Base-by-base conservation (phyloP, 2,797 vertebrate species). In the Aselliscus stoliczkanus region DNA sequence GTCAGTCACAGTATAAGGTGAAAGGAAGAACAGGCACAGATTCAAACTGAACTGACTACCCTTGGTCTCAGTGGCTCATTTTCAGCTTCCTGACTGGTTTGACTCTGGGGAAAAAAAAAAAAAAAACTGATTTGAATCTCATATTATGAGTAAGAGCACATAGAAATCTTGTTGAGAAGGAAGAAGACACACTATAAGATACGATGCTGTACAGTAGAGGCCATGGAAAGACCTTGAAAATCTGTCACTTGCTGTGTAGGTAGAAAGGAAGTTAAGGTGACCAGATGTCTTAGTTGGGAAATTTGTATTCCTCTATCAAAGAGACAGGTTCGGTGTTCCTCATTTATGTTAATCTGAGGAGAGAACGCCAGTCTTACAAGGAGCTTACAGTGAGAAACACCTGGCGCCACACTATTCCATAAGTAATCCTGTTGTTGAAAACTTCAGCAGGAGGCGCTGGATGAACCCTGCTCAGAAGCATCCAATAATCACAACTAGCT, bases 41-140 rank as follows among this genome's bases (percentile, higher is more conserved):
- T 97, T 93, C 67, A 90, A 97, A 94, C 73, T 97, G 93, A 97
- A 96, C 86, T 70, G 90, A 96, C 93, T 88, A 93, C 95, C 90
- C 94, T 96, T 97, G 94, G 94, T 95, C 72, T 90, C 14, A 5
- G 44, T 97, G 95, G 90, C 96, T 97, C 87, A 25, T 94, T 97
- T 97, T 97, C 98, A 97, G 97, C 93, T 96, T 75, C 1, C 93
- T 97, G 96, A 97, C 95, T 89, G 97, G 96, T 82, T 97, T 96
- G 76, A 96, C 94, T 97, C 94, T 90, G 92, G 95, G 96, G 95
- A 14, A 96, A 94, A 94, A 95, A 95, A 87, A 50, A 10, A 5
- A 23, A 7, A 0, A 80, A 83, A 54, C 21, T 94, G 88, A 97
- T 97, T 92, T 0, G 21, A 96, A 86, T 92, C 82, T 97, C 97